A percentile compares a stretch with the other conserved stretches of the same genome.
These are phyloP conservation scores for Chauna torquata DNA, from an alignment of 2,113 vertebrate species.

Conservation along the genomic window DNA sequence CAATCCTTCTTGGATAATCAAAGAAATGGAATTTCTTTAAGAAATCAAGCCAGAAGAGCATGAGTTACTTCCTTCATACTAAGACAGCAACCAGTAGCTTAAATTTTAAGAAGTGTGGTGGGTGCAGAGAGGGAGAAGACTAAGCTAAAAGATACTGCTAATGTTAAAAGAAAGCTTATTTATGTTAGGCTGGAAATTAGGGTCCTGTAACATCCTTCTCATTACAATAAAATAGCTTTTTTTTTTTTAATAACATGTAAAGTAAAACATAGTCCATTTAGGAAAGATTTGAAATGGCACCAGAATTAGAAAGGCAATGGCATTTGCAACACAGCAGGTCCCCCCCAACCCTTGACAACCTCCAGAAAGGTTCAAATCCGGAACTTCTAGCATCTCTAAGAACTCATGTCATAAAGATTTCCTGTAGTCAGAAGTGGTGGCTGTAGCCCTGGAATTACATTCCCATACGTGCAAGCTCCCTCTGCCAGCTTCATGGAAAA, in stretches of 20 bases:
- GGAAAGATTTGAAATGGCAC: not conserved
- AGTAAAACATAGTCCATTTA: not conserved
- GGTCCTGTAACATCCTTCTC: not conserved
- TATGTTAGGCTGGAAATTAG: not conserved
- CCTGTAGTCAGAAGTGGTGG: not conserved
- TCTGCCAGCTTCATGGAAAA: not conserved
- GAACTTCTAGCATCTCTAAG: not conserved
- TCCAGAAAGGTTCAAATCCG: not conserved
- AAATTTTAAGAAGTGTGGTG: fast-evolving
- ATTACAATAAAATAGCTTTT: not conserved
- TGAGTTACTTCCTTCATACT: not conserved
- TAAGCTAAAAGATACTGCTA: not conserved
- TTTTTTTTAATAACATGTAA: no score
- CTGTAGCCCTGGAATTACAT: not conserved
- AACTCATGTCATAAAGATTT: not conserved
- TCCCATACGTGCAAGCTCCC: not conserved
- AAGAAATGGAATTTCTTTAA: not conserved
- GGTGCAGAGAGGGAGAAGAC: not conserved
- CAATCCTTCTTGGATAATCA: not conserved
- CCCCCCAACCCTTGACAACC: not conserved
- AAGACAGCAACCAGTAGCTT: not conserved
- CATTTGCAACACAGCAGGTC: not conserved
- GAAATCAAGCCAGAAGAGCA: not conserved
- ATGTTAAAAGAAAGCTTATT: not conserved
- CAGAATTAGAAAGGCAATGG: not conserved